A percentile compares a stretch with the other conserved stretches of the same genome.
These are phyloP conservation scores for Tychaedon coryphoeus DNA, from an alignment of 2,113 vertebrate genomes.

Conservation along the genomic window DNA sequence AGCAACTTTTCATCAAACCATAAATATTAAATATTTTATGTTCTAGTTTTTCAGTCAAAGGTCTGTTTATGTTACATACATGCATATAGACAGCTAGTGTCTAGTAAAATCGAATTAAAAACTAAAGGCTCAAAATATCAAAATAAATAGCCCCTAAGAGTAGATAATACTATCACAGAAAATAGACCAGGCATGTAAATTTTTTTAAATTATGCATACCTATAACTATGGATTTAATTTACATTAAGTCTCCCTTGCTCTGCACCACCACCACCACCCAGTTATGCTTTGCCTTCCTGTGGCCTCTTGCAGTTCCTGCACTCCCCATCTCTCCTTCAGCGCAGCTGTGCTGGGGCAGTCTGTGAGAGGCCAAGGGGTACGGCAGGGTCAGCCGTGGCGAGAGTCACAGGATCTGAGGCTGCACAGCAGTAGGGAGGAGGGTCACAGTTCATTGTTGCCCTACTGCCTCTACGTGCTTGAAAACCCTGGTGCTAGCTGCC, in stretches of 20 bases:
- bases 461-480: neutral
- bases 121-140: neutral
- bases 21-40: neutral
- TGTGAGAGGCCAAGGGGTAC: rapidly evolving
- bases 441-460: neutral
- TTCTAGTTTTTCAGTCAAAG: neutral
- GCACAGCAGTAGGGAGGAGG: neutral
- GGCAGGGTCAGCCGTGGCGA: neutral
- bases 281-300: neutral
- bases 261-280: neutral
- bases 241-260: neutral
- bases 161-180: neutral
- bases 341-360: rapidly evolving
- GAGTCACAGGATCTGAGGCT: neutral
- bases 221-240: neutral
- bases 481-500: neutral
- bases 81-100: neutral
- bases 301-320: neutral
- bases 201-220: neutral
- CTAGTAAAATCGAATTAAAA: neutral
- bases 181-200: neutral
- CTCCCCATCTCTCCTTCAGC: neutral
- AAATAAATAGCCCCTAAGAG: neutral
- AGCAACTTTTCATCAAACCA: neutral
- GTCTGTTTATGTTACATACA: neutral